Conservation (phyloP, 2,888 invertebrate genomes). For the Gibbula magus region DNA sequence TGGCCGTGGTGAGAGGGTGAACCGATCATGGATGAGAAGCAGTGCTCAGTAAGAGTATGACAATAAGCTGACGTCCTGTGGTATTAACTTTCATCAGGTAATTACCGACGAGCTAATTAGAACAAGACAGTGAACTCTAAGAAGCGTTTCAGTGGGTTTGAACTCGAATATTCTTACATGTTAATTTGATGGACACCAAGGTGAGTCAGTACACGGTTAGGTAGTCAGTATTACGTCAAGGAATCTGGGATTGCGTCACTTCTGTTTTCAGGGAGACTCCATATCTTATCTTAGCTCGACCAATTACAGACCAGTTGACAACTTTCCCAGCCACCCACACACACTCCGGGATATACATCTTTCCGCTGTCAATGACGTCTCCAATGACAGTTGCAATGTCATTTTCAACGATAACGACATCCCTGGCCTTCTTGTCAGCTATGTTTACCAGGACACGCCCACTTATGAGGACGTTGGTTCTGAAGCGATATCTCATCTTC, state of each 20-base stretch:
- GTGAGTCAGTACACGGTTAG: no score
- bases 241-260: background rate
- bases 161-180: no score
- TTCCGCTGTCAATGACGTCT: background rate
- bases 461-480: background rate
- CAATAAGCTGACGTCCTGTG: background rate
- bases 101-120: no score
- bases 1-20: no score
- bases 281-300: background rate
- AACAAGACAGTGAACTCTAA: no score
- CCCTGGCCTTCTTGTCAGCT: background rate
- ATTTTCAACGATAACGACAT: background rate
- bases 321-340: background rate
- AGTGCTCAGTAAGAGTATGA: no score
- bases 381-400: background rate
- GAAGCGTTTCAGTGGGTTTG: no score
- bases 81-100: no score
- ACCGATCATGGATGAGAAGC: no score
- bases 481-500: background rate
- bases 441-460: background rate
- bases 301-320: background rate
- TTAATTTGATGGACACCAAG: no score
- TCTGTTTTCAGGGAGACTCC: background rate
- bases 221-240: background rate
- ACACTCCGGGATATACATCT: background rate